phyloP scores from a whole-genome alignment of 2,888 invertebrate genomes.

The Drosophila ezoana region DNA sequence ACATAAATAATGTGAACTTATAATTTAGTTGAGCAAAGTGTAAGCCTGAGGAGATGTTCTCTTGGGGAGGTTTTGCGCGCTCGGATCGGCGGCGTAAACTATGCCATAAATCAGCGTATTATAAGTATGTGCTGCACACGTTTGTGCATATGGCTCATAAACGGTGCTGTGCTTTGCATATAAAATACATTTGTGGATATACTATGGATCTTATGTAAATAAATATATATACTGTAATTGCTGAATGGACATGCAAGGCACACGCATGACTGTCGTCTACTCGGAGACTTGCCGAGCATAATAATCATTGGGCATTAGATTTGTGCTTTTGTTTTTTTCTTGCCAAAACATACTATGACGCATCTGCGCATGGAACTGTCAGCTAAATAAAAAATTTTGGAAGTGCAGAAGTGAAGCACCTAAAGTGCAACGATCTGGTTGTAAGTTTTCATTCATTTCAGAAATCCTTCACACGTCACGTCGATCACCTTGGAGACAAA shows the following conservation, averaged over 20 bases:
- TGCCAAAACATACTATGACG: constrained; percentile 13
- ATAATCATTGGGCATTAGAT: constrained; percentile 28
- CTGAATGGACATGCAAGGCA: constrained; percentile 34
- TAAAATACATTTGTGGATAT: constrained; percentile 21
- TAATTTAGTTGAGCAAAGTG: constrained; percentile 5
- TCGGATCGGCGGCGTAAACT: constrained; percentile 20
- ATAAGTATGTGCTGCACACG: constrained; percentile 27
- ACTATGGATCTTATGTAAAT: neutral
- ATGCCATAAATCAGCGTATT: constrained; percentile 45
- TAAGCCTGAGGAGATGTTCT: constrained; percentile 25
- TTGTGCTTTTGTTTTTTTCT: neutral
- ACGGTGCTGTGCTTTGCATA: constrained; percentile 51
- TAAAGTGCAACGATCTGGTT: constrained; percentile 16
- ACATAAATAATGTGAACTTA: constrained; percentile 23
- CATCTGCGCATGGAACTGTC: constrained; percentile 4
- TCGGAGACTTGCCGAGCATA: constrained; percentile 37
- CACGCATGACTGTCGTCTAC: constrained; percentile 49
- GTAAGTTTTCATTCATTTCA: constrained; percentile 9
- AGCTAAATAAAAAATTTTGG: neutral
- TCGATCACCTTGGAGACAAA: constrained; percentile 53
- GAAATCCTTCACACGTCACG: constrained; percentile 34
- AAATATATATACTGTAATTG: constrained; percentile 12
- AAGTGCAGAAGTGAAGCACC: constrained; percentile 23
- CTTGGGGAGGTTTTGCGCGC: neutral
- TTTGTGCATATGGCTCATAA: constrained; percentile 31